phyloP scores from a whole-genome alignment of 2,113 vertebrate species.

The Pionites leucogaster region DNA sequence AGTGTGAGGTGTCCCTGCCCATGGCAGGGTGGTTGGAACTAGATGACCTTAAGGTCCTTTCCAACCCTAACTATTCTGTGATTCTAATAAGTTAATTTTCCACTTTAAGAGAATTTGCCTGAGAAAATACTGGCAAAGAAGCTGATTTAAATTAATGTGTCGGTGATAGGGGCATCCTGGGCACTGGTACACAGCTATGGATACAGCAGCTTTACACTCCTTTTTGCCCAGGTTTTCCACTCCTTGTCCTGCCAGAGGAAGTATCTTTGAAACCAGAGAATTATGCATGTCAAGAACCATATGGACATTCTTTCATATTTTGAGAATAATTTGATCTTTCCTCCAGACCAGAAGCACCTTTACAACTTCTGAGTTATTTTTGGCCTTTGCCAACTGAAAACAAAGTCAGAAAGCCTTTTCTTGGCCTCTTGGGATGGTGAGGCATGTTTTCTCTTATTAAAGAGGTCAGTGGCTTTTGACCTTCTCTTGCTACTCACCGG shows the following conservation, averaged over 20 bases:
- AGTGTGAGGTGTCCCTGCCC: too few relatives aligned
- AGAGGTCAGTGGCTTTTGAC: not conserved
- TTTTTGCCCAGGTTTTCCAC: not conserved
- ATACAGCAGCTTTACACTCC: not conserved
- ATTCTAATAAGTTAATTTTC: not conserved
- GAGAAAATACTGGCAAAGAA: not conserved
- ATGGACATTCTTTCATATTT: not conserved
- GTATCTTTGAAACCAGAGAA: not conserved
- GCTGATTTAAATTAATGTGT: not conserved
- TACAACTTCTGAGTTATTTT: not conserved
- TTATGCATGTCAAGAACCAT: not conserved
- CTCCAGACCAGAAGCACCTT: not conserved
- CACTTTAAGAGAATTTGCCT: not conserved
- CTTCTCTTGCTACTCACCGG: not conserved
- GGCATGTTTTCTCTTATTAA: not conserved
- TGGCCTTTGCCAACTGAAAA: not conserved
- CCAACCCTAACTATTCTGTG: too few relatives aligned
- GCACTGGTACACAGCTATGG: not conserved
- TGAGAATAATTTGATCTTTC: not conserved
- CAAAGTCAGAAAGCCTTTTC: not conserved
- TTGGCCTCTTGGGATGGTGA: not conserved
- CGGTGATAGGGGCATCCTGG: not conserved
- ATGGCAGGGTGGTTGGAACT: too few relatives aligned
- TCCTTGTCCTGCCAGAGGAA: not conserved
- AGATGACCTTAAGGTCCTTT: too few relatives aligned